Conservation (phyloP, 1,140 invertebrate species). For the Drosophila quadrilineata region DNA sequence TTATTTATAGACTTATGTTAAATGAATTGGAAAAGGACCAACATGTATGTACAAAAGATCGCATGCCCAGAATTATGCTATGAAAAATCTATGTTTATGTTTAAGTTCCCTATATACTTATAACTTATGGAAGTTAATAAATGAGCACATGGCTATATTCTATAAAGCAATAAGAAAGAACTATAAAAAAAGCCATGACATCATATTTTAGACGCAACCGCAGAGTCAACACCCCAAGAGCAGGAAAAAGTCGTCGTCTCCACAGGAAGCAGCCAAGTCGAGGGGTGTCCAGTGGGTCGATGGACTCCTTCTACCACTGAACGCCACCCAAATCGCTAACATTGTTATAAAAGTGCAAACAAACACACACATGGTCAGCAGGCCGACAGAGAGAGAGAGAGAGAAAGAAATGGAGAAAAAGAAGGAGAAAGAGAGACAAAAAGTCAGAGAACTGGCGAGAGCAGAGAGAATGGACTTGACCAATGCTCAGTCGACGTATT, state of each 20-base stretch:
- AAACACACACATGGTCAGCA: slow-evolving; percentile 56
- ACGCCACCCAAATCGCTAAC: slow-evolving; percentile 41
- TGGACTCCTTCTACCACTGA: not conserved
- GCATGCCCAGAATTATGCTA: no score
- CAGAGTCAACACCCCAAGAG: slow-evolving; percentile 26
- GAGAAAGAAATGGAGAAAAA: slow-evolving; percentile 1
- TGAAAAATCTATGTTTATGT: no score
- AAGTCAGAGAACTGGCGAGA: not conserved
- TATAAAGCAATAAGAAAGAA: not conserved
- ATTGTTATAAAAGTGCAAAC: slow-evolving; percentile 77
- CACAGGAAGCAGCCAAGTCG: not conserved
- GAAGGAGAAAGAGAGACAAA: slow-evolving; percentile 10
- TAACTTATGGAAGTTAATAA: not conserved
- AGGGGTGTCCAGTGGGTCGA: not conserved
- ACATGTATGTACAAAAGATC: no score
- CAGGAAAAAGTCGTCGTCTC: not conserved
- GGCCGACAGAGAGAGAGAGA: slow-evolving; percentile 19
- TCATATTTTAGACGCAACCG: slow-evolving; percentile 52
- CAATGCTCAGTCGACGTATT: slow-evolving; percentile 32
- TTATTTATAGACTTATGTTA: no score
- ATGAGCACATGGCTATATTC: slow-evolving; percentile 1
- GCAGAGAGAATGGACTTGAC: slow-evolving; percentile 42
- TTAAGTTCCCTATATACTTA: not conserved
- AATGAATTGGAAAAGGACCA: no score
- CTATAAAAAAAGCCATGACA: slow-evolving; percentile 51